phyloP scores from a whole-genome alignment of 2,113 vertebrate genomes.

The Melanostigma gelatinosum region DNA sequence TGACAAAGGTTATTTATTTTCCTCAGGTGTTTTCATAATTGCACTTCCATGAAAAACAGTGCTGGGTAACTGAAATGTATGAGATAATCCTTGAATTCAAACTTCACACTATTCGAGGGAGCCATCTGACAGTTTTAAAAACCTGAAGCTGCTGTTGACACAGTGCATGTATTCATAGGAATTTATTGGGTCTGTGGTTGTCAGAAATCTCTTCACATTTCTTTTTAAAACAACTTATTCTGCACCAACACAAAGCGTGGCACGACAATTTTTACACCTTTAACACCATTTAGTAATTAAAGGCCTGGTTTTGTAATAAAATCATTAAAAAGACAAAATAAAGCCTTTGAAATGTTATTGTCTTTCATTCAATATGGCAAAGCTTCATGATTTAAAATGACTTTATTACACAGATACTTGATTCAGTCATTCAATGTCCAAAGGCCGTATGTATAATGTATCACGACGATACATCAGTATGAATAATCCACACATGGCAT shows the following conservation, averaged over 20 bases:
- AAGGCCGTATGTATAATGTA: not conserved
- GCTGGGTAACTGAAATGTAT: not conserved
- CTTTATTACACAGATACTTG: not conserved
- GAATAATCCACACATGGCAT: not conserved
- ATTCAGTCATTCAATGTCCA: not conserved
- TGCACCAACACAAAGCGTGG: not conserved
- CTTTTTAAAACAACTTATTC: not conserved
- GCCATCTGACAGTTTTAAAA: not conserved
- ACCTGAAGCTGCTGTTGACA: not conserved
- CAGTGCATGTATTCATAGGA: not conserved
- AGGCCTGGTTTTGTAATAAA: not conserved
- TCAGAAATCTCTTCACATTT: not conserved
- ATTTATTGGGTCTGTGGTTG: not conserved
- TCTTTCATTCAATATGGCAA: slow-evolving; percentile 7
- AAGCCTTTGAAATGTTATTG: not conserved
- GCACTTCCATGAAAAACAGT: not conserved
- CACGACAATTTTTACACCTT: not conserved
- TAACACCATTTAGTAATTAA: not conserved
- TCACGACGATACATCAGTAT: not conserved
- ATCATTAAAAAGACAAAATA: not conserved
- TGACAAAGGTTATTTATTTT: not conserved
- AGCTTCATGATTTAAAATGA: not conserved
- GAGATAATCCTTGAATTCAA: not conserved
- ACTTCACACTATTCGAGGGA: not conserved
- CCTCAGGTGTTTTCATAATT: not conserved